phyloP scores from a whole-genome alignment of 2,888 invertebrate species.

The Ennomos fuscantarius region DNA sequence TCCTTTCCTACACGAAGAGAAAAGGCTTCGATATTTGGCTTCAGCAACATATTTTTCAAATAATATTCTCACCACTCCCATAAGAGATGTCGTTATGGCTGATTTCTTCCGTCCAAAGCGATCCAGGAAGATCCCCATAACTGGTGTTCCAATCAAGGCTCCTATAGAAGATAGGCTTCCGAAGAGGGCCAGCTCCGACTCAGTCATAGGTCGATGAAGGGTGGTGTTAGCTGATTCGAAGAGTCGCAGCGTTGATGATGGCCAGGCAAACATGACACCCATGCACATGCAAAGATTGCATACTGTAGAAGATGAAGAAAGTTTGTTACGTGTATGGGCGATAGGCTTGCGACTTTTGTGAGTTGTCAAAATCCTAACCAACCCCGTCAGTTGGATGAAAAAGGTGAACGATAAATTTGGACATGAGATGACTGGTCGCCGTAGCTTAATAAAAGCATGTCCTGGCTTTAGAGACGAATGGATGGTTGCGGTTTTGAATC shows the following conservation, averaged over 20 bases:
- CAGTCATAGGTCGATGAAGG: conserved; percentile 62
- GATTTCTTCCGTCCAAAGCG: conserved; percentile 59
- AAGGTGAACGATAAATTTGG: no score
- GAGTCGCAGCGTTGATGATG: conserved; percentile 60
- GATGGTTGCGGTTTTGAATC: no score
- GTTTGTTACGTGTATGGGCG: no score
- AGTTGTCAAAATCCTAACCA: no score
- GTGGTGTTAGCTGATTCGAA: conserved; percentile 65
- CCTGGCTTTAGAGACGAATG: no score
- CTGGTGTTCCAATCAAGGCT: conserved; percentile 56
- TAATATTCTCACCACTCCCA: conserved; percentile 55
- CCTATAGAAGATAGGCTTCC: conserved; percentile 66
- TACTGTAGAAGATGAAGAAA: conserved; percentile 46
- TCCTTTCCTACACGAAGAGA: no score
- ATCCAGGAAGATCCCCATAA: conserved; percentile 54
- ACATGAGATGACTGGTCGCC: no score
- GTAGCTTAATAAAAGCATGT: no score
- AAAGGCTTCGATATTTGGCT: neutral
- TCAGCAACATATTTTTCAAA: neutral
- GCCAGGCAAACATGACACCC: conserved; percentile 66
- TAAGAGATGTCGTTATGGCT: conserved; percentile 45
- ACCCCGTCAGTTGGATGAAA: no score
- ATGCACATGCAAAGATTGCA: conserved; percentile 58
- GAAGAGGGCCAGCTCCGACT: conserved; percentile 58
- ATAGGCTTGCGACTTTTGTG: no score